These are phyloP conservation scores for Myiozetetes cayanensis DNA, from an alignment of 2,113 vertebrate genomes.

Conservation along the genomic window DNA sequence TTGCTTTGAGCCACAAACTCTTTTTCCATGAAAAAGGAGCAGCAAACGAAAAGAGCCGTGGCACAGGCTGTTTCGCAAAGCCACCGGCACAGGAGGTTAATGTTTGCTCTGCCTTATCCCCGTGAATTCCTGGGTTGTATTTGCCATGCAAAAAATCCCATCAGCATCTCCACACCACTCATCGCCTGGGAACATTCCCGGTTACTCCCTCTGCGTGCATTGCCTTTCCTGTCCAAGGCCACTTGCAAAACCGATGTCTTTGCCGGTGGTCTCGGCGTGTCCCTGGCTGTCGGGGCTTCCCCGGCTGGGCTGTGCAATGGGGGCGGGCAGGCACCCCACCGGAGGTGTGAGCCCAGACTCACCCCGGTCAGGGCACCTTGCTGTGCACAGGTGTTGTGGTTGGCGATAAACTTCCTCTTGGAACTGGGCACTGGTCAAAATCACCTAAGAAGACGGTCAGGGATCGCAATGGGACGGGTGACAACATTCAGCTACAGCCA, in stretches of 20 bases:
- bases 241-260: neutral
- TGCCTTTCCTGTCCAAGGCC: neutral
- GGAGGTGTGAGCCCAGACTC: neutral
- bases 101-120: neutral
- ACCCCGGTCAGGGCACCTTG: rapidly evolving
- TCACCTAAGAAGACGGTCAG: neutral
- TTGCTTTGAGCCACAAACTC: constrained; percentile 13
- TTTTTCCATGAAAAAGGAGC: neutral
- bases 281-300: neutral
- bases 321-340: rapidly evolving
- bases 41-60: neutral
- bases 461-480: neutral
- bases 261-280: neutral
- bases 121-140: neutral
- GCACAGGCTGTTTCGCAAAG: neutral
- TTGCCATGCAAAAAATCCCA: neutral
- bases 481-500: neutral
- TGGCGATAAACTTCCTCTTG: neutral
- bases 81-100: neutral
- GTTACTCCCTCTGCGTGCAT: neutral
- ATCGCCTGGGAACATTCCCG: neutral
- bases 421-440: neutral
- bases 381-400: neutral
- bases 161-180: neutral
- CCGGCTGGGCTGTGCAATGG: rapidly evolving